Percentiles rank a stretch among this genome's conserved stretches.
Evolutionary conservation across 2,113 vertebrate species (phyloP).

Genomic region (Macheiramphus alcinus): DNA sequence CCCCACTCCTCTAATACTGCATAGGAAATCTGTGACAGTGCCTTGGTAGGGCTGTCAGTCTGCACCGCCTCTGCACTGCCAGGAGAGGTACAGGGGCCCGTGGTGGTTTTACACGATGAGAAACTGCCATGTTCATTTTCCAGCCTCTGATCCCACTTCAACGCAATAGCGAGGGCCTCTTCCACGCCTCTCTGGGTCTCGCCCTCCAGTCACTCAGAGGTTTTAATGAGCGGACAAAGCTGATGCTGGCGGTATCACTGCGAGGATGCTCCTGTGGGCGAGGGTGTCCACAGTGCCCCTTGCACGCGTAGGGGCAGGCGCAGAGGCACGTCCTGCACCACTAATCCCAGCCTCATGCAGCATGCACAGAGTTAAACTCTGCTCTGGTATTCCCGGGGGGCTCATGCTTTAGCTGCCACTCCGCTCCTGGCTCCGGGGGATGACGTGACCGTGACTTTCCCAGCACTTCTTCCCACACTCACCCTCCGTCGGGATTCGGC

Average conservation of each 20-base stretch:
- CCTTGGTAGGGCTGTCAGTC: constrained; percentile 22
- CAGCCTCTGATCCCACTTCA: neutral
- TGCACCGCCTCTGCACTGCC: neutral
- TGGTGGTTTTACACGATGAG: neutral
- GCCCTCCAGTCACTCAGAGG: accelerated
- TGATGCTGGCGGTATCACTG: accelerated
- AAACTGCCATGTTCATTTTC: neutral
- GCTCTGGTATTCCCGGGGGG: accelerated
- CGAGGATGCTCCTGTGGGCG: neutral
- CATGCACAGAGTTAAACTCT: neutral
- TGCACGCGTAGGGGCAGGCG: accelerated
- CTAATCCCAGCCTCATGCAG: accelerated
- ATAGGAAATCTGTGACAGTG: constrained; percentile 12
- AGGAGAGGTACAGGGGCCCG: neutral
- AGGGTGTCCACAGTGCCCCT: accelerated
- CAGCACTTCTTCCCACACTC: constrained; percentile 30
- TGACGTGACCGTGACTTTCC: neutral
- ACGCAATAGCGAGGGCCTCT: neutral
- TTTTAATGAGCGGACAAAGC: neutral
- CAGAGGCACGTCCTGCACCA: accelerated
- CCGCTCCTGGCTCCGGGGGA: neutral
- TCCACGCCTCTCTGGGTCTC: neutral
- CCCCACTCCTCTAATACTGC: neutral
- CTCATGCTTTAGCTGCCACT: neutral
- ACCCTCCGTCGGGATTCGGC: neutral